These are phyloP conservation scores for Euzophera pinguis DNA, from an alignment of 2,888 invertebrate genomes.

Conservation along the genomic window DNA sequence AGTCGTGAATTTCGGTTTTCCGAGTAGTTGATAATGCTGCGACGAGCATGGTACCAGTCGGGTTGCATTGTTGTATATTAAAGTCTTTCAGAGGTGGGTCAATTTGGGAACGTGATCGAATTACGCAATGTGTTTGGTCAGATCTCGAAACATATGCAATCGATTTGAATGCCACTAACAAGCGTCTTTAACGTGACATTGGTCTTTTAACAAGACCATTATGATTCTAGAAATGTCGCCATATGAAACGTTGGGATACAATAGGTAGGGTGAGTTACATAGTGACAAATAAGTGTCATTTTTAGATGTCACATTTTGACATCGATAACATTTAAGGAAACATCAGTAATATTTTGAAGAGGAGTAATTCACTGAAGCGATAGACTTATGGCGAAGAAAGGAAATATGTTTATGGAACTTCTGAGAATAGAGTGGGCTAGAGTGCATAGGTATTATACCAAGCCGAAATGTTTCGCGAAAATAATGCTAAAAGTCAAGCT, in stretches of 20 bases:
- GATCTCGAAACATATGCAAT: conserved; percentile 38
- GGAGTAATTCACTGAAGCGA: no score
- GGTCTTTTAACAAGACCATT: conserved; percentile 22
- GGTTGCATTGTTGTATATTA: conserved; percentile 70
- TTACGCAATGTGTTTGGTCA: conserved; percentile 57
- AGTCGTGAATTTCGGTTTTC: conserved; percentile 26
- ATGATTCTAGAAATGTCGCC: conserved; percentile 12
- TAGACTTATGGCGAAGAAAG: no score
- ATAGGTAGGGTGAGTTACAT: conserved; percentile 4
- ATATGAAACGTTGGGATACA: background rate
- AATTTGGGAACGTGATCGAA: conserved; percentile 65
- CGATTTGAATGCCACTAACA: conserved; percentile 48
- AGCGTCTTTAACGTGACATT: conserved; percentile 35
- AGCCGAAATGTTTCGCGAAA: no score
- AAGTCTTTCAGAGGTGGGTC: conserved; percentile 69
- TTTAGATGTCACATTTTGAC: background rate
- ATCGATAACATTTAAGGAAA: no score
- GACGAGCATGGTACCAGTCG: conserved; percentile 44
- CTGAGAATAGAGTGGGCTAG: no score
- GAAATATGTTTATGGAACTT: no score
- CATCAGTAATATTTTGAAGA: no score
- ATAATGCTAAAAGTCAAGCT: no score
- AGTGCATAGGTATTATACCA: no score
- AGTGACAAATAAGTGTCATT: background rate
- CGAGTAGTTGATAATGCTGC: conserved; percentile 29